phyloP scores from a whole-genome alignment of 2,797 vertebrate species.

The Pseudomugil tenellus region DNA sequence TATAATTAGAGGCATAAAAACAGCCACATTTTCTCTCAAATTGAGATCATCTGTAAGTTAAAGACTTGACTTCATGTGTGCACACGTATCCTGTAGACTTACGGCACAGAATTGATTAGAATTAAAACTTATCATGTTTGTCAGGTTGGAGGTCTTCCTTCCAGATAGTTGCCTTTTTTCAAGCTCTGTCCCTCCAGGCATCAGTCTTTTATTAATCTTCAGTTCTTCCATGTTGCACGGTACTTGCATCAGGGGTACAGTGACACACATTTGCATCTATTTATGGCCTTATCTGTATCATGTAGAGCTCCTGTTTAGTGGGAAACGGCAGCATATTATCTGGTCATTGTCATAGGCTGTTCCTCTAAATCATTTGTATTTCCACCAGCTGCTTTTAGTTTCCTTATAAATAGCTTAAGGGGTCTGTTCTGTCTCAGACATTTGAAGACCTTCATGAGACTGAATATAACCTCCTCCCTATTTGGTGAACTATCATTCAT shows the following conservation, averaged over 20 bases:
- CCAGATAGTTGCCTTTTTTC: slow-evolving; percentile 19
- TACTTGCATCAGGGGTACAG: slow-evolving; percentile 67
- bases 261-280: slow-evolving; percentile 57
- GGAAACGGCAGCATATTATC: slow-evolving; percentile 25
- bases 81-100: slow-evolving; percentile 23
- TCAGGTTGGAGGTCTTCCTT: slow-evolving; percentile 33
- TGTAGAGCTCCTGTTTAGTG: not conserved
- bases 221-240: slow-evolving; percentile 46
- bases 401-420: slow-evolving; percentile 17
- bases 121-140: slow-evolving; percentile 51
- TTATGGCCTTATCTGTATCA: slow-evolving; percentile 45
- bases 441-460: slow-evolving; percentile 4
- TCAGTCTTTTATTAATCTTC: slow-evolving; percentile 35
- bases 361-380: slow-evolving; percentile 4
- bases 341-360: slow-evolving; percentile 3
- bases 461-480: not conserved
- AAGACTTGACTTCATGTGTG: slow-evolving; percentile 1
- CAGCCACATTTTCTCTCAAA: not conserved
- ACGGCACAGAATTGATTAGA: slow-evolving; percentile 39
- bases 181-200: slow-evolving; percentile 45
- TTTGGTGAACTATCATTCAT: not conserved
- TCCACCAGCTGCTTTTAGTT: slow-evolving; percentile 19
- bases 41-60: not conserved
- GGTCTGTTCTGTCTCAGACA: slow-evolving; percentile 23
- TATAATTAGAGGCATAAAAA: not conserved